phyloP scores from a whole-genome alignment of 1,140 invertebrate genomes.

The Belonocnema kinseyi region DNA sequence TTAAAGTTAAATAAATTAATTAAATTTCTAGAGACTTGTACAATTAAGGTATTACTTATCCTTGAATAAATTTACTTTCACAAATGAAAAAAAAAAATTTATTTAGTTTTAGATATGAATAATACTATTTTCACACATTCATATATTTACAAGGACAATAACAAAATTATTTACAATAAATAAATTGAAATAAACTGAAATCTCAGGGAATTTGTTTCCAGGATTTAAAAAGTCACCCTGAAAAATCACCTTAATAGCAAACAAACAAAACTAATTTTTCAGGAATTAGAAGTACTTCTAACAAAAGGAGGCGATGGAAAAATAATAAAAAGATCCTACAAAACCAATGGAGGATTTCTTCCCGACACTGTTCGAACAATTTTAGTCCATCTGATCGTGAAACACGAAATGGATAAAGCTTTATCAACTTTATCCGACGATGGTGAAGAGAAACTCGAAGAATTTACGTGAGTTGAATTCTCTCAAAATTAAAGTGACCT shows the following conservation, averaged over 20 bases:
- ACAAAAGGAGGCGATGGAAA: conserved; percentile 19
- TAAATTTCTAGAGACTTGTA: too few relatives aligned
- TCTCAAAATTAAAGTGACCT: neutral
- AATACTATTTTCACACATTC: too few relatives aligned
- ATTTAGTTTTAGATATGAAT: too few relatives aligned
- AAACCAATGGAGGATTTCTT: conserved; percentile 31
- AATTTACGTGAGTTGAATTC: conserved; percentile 20
- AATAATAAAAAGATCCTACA: conserved; percentile 35
- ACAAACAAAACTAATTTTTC: neutral
- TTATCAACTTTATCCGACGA: conserved; percentile 18
- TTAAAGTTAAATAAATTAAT: too few relatives aligned
- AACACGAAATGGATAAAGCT: conserved; percentile 30
- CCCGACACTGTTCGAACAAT: conserved; percentile 16
- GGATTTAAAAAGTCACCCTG: neutral
- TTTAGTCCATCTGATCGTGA: conserved; percentile 27
- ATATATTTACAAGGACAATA: too few relatives aligned
- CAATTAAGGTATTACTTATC: too few relatives aligned
- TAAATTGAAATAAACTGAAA: too few relatives aligned
- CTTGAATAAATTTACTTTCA: too few relatives aligned
- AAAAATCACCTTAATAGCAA: neutral
- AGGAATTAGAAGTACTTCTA: neutral
- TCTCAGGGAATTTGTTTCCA: too few relatives aligned
- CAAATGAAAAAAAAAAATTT: too few relatives aligned
- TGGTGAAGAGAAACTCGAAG: conserved; percentile 2
- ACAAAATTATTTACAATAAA: too few relatives aligned